A percentile compares a stretch with the other conserved stretches of the same genome.
Evolutionary conservation across 1,140 invertebrate genomes (phyloP).

Genomic region (Theocolax elegans): DNA sequence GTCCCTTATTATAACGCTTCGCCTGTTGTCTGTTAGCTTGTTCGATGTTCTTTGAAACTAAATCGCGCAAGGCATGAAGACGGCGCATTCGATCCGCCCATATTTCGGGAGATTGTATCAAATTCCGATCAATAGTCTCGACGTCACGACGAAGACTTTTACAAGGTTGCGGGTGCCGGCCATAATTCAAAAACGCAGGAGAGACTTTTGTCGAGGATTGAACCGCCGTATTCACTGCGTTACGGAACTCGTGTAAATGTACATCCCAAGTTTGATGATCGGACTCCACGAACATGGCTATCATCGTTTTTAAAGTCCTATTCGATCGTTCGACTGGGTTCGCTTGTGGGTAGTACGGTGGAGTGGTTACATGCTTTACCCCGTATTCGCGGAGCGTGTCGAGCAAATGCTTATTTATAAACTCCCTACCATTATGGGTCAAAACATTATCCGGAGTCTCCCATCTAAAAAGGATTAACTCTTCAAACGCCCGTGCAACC

Average conservation of each 20-base stretch:
- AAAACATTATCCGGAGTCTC: constrained; percentile 21
- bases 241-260: constrained; percentile 8
- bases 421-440: constrained; percentile 38
- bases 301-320: constrained; percentile 15
- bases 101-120: background rate
- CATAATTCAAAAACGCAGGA: constrained; percentile 30
- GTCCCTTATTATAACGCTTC: no score
- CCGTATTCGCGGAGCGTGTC: background rate
- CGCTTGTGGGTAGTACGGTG: constrained; percentile 9
- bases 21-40: background rate
- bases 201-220: constrained; percentile 4
- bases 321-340: constrained; percentile 22
- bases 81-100: constrained; percentile 4
- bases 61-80: constrained; percentile 10
- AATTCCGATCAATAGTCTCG: background rate
- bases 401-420: background rate
- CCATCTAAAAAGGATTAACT: constrained; percentile 32
- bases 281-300: background rate
- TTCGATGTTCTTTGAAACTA: background rate
- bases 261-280: constrained; percentile 13
- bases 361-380: background rate
- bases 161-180: constrained; percentile 2
- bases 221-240: constrained; percentile 15
- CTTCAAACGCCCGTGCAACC: background rate
- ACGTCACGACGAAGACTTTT: background rate